Evolutionary conservation across 2,113 vertebrate species (phyloP), one percentile per base, ranked within the genome.

Genomic region (Junco hyemalis): DNA sequence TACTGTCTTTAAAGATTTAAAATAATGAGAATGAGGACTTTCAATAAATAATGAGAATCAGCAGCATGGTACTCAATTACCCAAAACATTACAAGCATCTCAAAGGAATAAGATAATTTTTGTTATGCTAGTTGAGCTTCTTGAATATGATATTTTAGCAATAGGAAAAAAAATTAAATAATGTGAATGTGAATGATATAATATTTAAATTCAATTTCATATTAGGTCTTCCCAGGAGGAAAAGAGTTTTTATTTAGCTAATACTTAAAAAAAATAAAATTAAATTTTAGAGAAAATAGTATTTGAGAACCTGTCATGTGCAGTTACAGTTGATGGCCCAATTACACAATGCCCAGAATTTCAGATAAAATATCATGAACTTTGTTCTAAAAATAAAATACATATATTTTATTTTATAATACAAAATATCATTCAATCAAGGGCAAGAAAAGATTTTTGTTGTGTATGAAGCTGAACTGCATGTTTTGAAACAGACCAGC

Each of bases 41-140:
- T 82, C 44, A 90, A 87, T 74, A 93, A 81, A 68, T 90, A 85
- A 93, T 92, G 40, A 90, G 74, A 79, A 85, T 68, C 26, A 88
- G 14, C 40, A 72, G 21, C 19, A 25, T 25, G 59, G 2, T 48
- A 57, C 90, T 76, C 22, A 80, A n/a, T 88, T 86, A n/a, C 9
- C 14, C 51, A n/a, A 57, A 69, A 57, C 8, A 36, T 23, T 88
- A n/a, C 28, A 35, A 86, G 4, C 2, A 19, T 48, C 40, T 69
- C 3, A 0, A 31, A 76, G 8, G 16, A 59, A 40, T 8, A 35
- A 2, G 13, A 8, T 24, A 3, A 7, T 14, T 68, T 69, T 59
- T 73, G 14, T 51, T 85, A 51, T 36, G 9, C 1, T 48, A 12
- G 4, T n/a, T 60, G 14, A 65, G 5, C 2, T 74, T 69, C 44